A percentile compares a stretch with the other conserved stretches of the same genome.
Conservation (phyloP, 2,888 invertebrate species). For the Cancer borealis region DNA sequence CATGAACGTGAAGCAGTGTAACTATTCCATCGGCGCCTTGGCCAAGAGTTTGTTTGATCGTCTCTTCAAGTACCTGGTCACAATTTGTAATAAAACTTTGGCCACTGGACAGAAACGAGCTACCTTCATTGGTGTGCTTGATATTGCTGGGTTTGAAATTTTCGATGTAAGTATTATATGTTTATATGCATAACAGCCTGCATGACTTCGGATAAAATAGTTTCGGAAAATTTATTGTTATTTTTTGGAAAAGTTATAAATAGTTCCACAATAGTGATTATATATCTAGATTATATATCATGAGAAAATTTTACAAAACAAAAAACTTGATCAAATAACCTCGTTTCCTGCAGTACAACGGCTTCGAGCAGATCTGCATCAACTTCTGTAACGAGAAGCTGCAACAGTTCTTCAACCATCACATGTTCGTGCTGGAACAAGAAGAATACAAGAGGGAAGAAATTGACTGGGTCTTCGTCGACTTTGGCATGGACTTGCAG, state of each 20-base stretch:
- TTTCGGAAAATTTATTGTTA: background rate
- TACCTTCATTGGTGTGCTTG: conserved; percentile 83
- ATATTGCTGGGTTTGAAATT: conserved; percentile 85
- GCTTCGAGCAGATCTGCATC: conserved; percentile 98
- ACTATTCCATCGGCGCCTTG: conserved; percentile 79
- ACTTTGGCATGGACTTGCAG: conserved; percentile 99
- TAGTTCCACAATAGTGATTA: background rate
- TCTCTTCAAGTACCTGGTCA: conserved; percentile 82
- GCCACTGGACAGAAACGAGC: conserved; percentile 82
- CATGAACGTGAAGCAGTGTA: conserved; percentile 85
- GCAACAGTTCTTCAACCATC: conserved; percentile 99
- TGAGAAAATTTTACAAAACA: background rate
- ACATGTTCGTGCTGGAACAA: conserved; percentile 99
- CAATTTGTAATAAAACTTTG: conserved; percentile 83
- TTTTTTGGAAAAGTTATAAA: background rate
- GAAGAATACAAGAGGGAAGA: conserved; percentile 99
- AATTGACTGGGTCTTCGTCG: conserved; percentile 98
- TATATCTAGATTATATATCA: conserved; percentile 2
- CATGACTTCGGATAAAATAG: background rate
- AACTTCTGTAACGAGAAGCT: conserved; percentile 87
- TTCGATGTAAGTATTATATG: conserved; percentile 81
- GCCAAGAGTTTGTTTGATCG: conserved; percentile 80
- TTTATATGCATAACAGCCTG: background rate
- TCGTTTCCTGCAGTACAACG: conserved; percentile 87
- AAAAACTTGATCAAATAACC: background rate